Conservation (phyloP, 2,888 invertebrate species). For the Creontiades dilutus region DNA sequence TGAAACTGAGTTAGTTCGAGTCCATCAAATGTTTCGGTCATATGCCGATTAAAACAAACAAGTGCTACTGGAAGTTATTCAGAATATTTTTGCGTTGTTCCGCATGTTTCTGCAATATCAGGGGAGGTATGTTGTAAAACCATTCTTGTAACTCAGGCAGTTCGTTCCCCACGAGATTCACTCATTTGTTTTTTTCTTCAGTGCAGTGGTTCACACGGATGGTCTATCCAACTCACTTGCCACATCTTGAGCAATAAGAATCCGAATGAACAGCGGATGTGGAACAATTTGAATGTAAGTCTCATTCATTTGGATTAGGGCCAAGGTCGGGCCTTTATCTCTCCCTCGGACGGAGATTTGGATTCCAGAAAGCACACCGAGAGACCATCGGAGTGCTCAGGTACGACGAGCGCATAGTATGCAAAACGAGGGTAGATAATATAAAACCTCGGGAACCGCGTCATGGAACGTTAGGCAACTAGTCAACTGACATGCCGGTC, state of each 20-base stretch:
- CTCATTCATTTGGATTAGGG: constrained; percentile 25
- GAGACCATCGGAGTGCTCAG: background rate
- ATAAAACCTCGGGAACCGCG: background rate
- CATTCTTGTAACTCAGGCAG: too few species aligned
- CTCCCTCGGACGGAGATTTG: background rate
- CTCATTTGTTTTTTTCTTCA: too few species aligned
- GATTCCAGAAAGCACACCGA: background rate
- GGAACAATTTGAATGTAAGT: background rate
- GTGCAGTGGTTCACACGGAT: too few species aligned
- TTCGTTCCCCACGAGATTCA: too few species aligned
- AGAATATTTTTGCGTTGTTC: too few species aligned
- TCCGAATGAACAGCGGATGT: background rate
- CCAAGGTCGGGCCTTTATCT: constrained; percentile 20
- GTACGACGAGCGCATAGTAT: background rate
- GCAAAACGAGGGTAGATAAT: constrained; percentile 4
- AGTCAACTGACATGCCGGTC: constrained; percentile 13
- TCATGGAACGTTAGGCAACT: constrained; percentile 21
- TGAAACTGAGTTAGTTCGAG: too few species aligned
- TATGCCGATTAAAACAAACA: too few species aligned
- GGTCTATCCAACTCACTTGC: background rate
- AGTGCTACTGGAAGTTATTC: too few species aligned
- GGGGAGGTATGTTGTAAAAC: too few species aligned
- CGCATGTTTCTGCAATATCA: too few species aligned
- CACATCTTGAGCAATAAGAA: background rate
- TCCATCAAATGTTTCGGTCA: too few species aligned